Evolutionary conservation across 1,140 invertebrate species (phyloP).

Genomic region (Chrysopa pallens): DNA sequence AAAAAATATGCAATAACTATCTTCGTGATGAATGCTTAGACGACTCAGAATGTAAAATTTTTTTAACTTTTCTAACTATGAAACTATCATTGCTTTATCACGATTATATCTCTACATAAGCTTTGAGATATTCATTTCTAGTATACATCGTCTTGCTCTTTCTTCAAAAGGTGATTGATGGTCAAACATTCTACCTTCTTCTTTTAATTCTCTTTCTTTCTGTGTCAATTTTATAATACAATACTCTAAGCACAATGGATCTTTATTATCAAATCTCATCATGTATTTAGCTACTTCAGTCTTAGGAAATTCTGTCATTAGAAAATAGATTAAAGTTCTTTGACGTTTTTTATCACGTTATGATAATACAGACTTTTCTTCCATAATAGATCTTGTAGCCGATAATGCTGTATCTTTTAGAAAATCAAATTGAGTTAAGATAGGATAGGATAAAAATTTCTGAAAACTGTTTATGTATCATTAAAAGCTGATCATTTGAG

Average conservation of each 20-base stretch:
- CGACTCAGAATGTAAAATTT: not conserved
- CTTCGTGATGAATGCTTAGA: not conserved
- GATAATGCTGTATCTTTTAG: too few relatives aligned
- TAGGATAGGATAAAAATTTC: too few relatives aligned
- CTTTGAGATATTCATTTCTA: not conserved
- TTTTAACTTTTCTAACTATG: conserved; percentile 1
- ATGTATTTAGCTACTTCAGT: too few relatives aligned
- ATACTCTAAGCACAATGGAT: not conserved
- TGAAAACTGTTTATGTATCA: too few relatives aligned
- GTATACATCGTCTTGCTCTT: not conserved
- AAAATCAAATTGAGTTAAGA: too few relatives aligned
- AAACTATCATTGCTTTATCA: conserved; percentile 1
- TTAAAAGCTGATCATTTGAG: too few relatives aligned
- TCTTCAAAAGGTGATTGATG: not conserved
- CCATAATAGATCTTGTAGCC: too few relatives aligned
- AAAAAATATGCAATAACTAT: not conserved
- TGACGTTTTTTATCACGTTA: too few relatives aligned
- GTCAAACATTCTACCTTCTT: not conserved
- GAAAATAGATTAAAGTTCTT: too few relatives aligned
- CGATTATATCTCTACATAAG: conserved; percentile 1
- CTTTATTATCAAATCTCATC: too few relatives aligned
- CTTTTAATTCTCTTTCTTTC: not conserved
- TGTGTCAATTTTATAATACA: not conserved
- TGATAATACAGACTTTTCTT: too few relatives aligned
- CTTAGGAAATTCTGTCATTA: too few relatives aligned